phyloP scores from a whole-genome alignment of 2,113 vertebrate genomes.

The Eulacestoma nigropectus region DNA sequence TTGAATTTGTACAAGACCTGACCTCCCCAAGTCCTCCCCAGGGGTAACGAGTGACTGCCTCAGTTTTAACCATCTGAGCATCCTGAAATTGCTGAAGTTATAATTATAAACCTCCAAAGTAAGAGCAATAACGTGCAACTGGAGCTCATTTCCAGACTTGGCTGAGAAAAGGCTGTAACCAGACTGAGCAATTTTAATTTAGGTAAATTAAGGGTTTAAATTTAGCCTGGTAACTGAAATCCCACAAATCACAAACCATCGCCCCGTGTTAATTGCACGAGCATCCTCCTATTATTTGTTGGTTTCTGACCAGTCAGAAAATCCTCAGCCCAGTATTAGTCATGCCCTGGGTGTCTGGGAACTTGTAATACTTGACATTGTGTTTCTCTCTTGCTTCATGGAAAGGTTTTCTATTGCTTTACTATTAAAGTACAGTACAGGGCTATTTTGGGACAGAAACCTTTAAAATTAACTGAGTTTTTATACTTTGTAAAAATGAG shows the following conservation, averaged over 20 bases:
- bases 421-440: conserved; percentile 2
- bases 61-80: neutral
- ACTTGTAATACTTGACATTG: neutral
- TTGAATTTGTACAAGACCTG: neutral
- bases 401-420: neutral
- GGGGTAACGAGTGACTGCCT: neutral
- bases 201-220: conserved; percentile 46
- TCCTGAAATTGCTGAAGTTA: neutral
- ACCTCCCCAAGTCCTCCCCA: neutral
- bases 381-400: neutral
- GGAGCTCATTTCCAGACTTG: conserved; percentile 29
- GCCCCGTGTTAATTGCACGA: neutral
- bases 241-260: neutral
- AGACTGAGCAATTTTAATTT: conserved; percentile 38
- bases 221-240: conserved; percentile 27
- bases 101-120: neutral
- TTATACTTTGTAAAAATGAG: neutral
- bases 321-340: neutral
- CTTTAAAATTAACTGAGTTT: conserved; percentile 4
- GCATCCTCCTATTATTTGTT: neutral
- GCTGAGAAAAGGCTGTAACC: conserved; percentile 36
- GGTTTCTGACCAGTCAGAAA: neutral
- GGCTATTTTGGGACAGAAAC: conserved; percentile 14
- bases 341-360: neutral
- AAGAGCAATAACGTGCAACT: neutral